phyloP scores from a whole-genome alignment of 2,797 vertebrate genomes.

The Dendrocincla tyrannina region DNA sequence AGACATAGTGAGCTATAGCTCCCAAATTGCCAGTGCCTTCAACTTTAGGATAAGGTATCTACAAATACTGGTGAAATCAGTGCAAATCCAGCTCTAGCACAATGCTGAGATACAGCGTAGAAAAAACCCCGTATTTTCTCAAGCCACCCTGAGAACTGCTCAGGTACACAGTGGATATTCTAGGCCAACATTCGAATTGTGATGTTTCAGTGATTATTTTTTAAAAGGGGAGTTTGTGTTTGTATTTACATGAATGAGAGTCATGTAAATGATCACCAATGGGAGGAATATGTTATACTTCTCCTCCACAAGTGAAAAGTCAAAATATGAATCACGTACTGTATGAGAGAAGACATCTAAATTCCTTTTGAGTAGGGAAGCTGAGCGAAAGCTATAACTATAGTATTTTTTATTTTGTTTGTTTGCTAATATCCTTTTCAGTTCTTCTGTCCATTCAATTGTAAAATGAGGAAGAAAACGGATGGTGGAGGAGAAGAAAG shows the following conservation, averaged over 20 bases:
- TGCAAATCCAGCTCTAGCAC: neutral
- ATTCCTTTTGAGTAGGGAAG: constrained; percentile 45
- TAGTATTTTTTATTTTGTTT: constrained; percentile 30
- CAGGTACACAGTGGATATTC: neutral
- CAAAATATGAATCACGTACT: constrained; percentile 33
- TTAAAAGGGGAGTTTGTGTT: neutral
- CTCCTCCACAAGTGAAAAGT: constrained; percentile 32
- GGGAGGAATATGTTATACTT: constrained; percentile 2
- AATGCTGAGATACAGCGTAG: neutral
- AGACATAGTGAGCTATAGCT: neutral
- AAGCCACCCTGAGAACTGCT: neutral
- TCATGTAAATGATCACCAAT: neutral
- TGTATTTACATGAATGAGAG: neutral
- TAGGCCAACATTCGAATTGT: neutral
- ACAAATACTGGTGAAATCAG: neutral
- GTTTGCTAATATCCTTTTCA: constrained; percentile 24
- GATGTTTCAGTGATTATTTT: neutral
- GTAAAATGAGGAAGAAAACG: constrained; percentile 28
- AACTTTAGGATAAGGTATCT: neutral
- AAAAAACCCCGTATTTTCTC: neutral
- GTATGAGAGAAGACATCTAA: constrained; percentile 39
- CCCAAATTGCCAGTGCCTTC: neutral
- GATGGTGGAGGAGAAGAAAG: constrained; percentile 9
- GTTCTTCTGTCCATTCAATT: constrained; percentile 16
- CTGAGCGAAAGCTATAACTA: constrained; percentile 32